Evolutionary conservation across 2,797 vertebrate species (phyloP).

Genomic region (Galago senegalensis): DNA sequence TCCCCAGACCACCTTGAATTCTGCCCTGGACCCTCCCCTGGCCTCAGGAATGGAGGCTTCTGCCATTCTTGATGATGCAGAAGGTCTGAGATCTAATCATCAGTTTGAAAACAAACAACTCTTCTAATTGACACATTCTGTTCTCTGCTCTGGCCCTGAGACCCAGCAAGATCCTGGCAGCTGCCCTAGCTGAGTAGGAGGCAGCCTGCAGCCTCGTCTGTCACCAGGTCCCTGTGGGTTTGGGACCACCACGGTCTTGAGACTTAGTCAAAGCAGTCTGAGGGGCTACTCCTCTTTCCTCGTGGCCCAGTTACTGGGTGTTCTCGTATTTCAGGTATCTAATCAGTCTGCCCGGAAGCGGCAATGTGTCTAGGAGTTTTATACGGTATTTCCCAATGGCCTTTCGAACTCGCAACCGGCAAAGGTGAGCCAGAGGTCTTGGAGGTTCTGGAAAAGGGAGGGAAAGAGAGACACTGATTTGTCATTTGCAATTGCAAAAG

Average conservation of each 20-base stretch:
- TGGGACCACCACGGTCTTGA: background rate
- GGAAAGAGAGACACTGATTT: background rate
- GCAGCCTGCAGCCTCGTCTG: background rate
- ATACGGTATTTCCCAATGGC: slow-evolving; percentile 93
- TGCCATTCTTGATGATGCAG: background rate
- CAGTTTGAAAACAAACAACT: background rate
- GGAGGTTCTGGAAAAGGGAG: slow-evolving; percentile 92
- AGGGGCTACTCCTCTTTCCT: background rate
- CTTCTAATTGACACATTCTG: background rate
- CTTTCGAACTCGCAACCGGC: slow-evolving; percentile 93
- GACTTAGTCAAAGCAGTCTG: background rate
- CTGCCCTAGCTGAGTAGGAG: background rate
- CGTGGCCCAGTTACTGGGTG: slow-evolving; percentile 78
- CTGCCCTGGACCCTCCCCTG: background rate
- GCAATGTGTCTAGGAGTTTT: slow-evolving; percentile 91
- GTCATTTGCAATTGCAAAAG: rapidly evolving
- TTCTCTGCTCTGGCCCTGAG: slow-evolving; percentile 61
- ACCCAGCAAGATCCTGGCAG: rapidly evolving
- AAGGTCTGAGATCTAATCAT: background rate
- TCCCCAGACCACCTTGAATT: background rate
- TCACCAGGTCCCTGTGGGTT: background rate
- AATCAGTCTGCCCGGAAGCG: slow-evolving; percentile 94
- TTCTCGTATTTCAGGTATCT: slow-evolving; percentile 91
- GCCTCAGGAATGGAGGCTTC: background rate
- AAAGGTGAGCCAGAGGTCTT: slow-evolving; percentile 94